Evolutionary conservation across 2,888 invertebrate species (phyloP).

Genomic region (Dimorphilus gyrociliatus): DNA sequence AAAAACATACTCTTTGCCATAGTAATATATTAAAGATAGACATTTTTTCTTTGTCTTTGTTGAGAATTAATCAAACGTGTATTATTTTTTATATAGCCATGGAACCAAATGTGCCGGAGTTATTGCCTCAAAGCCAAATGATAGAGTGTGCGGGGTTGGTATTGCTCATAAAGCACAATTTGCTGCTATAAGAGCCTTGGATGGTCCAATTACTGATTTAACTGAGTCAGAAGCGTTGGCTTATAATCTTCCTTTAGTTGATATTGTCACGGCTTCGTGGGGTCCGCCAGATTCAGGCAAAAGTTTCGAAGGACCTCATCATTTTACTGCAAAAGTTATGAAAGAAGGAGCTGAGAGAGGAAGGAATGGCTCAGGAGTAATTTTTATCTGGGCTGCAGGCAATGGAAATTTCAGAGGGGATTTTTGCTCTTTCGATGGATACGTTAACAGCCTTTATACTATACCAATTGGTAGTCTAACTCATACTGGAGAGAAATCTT

Average conservation of each 20-base stretch:
- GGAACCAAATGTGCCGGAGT: slow-evolving; percentile 73
- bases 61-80: no score
- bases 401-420: slow-evolving; percentile 62
- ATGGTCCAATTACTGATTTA: slow-evolving; percentile 67
- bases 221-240: slow-evolving; percentile 29
- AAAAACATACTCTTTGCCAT: no score
- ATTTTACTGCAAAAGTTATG: slow-evolving; percentile 26
- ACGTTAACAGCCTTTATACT: slow-evolving; percentile 20
- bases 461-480: slow-evolving; percentile 25
- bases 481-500: slow-evolving; percentile 19
- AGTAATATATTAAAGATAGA: no score
- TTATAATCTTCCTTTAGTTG: slow-evolving; percentile 24
- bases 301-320: slow-evolving; percentile 31
- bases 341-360: slow-evolving; percentile 24
- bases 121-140: slow-evolving; percentile 43
- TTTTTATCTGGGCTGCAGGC: slow-evolving; percentile 37
- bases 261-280: slow-evolving; percentile 34
- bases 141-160: slow-evolving; percentile 72
- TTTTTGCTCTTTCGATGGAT: slow-evolving; percentile 69
- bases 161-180: slow-evolving; percentile 42
- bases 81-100: slow-evolving; percentile 47
- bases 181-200: slow-evolving; percentile 59
- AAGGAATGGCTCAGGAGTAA: slow-evolving; percentile 26
- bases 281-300: slow-evolving; percentile 34
- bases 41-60: no score